Evolutionary conservation across 2,888 invertebrate genomes (phyloP).

Genomic region (Dryomyza anilis): DNA sequence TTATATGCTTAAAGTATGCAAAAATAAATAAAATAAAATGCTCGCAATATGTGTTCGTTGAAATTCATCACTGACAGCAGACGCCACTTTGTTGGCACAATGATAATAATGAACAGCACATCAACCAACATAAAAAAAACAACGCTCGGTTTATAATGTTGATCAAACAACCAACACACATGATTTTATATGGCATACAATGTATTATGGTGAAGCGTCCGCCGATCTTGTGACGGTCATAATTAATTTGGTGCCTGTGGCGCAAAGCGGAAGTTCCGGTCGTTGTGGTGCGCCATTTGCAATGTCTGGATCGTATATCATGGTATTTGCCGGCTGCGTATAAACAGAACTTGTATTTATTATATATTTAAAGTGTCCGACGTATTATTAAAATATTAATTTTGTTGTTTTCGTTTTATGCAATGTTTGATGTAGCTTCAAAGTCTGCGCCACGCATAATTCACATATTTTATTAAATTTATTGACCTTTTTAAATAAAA

Average conservation of each 20-base stretch:
- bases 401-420: no score
- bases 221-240: neutral
- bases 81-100: neutral
- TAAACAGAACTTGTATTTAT: no score
- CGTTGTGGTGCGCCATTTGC: constrained; percentile 2
- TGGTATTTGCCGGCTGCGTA: neutral
- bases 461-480: no score
- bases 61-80: constrained; percentile 7
- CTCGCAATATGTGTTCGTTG: neutral
- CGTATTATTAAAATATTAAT: no score
- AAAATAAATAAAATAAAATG: neutral
- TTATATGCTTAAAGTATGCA: neutral
- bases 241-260: neutral
- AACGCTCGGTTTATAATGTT: neutral
- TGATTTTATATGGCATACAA: neutral
- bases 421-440: no score
- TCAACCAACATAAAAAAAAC: neutral
- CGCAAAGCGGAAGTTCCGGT: constrained; percentile 4
- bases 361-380: no score
- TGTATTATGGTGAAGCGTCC: neutral
- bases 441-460: no score
- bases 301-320: neutral
- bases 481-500: no score
- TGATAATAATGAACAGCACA: no score
- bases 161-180: neutral